A percentile compares a stretch with the other conserved stretches of the same genome.
These are phyloP conservation scores for Melipona beecheii DNA, from an alignment of 2,888 invertebrate genomes.

Conservation along the genomic window DNA sequence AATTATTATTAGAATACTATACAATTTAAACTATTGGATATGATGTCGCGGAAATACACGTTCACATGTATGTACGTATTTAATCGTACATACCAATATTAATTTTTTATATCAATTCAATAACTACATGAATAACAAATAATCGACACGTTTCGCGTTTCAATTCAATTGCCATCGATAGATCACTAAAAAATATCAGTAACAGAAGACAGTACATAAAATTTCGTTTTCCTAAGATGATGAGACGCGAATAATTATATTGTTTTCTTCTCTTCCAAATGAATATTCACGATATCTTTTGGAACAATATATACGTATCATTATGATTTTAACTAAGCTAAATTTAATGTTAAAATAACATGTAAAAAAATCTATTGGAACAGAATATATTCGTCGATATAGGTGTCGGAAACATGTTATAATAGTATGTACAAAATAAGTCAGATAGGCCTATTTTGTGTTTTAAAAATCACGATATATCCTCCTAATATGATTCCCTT, in stretches of 20 bases:
- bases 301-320: not conserved
- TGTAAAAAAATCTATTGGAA: not conserved
- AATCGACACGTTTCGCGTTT: not conserved
- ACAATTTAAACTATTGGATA: not conserved
- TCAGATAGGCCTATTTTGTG: conserved; percentile 51
- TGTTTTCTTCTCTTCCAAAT: not conserved
- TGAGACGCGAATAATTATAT: not conserved
- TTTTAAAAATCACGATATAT: conserved; percentile 18
- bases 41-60: not conserved
- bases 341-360: not conserved
- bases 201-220: not conserved
- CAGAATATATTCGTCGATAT: not conserved
- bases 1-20: not conserved
- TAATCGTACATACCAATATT: not conserved
- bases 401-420: conserved; percentile 19
- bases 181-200: not conserved
- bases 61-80: not conserved
- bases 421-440: conserved; percentile 38
- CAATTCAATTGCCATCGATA: not conserved
- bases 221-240: not conserved
- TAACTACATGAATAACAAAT: not conserved
- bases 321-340: not conserved
- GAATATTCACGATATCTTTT: not conserved
- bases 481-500: not conserved
- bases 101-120: too few species aligned